Evolutionary conservation across 2,797 vertebrate genomes (phyloP).

Genomic region (Channa striata): DNA sequence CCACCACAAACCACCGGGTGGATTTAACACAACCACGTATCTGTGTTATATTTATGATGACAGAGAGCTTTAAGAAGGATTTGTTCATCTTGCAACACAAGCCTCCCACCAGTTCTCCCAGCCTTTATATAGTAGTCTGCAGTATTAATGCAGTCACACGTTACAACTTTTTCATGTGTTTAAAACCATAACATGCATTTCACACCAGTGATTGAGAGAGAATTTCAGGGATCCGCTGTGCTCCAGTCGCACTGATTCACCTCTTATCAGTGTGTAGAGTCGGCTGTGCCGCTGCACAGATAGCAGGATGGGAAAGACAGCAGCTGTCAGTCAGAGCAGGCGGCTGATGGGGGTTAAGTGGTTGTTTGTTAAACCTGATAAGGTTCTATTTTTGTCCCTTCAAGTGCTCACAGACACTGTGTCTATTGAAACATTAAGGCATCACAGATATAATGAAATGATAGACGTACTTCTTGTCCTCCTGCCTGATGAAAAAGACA

Average conservation of each 20-base stretch:
- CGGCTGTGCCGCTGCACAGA: slow-evolving; percentile 21
- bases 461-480: neutral
- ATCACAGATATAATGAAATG: too few species aligned
- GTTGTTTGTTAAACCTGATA: slow-evolving; percentile 9
- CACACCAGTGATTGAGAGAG: too few species aligned
- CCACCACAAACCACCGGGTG: too few species aligned
- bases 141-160: neutral
- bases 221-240: neutral
- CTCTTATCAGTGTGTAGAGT: slow-evolving; percentile 20
- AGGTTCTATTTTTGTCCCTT: neutral
- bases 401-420: too few species aligned
- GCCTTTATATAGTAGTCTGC: neutral
- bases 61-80: too few species aligned
- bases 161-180: neutral
- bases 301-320: slow-evolving; percentile 25
- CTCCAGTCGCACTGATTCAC: neutral
- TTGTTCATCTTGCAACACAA: too few species aligned
- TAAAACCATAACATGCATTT: too few species aligned
- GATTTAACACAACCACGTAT: too few species aligned
- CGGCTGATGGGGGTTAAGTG: neutral
- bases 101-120: too few species aligned
- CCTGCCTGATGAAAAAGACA: too few species aligned
- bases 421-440: neutral
- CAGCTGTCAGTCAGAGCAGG: slow-evolving; percentile 39
- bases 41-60: too few species aligned